Evolutionary conservation across 2,888 invertebrate species (phyloP).

Genomic region (Erebia aethiops): DNA sequence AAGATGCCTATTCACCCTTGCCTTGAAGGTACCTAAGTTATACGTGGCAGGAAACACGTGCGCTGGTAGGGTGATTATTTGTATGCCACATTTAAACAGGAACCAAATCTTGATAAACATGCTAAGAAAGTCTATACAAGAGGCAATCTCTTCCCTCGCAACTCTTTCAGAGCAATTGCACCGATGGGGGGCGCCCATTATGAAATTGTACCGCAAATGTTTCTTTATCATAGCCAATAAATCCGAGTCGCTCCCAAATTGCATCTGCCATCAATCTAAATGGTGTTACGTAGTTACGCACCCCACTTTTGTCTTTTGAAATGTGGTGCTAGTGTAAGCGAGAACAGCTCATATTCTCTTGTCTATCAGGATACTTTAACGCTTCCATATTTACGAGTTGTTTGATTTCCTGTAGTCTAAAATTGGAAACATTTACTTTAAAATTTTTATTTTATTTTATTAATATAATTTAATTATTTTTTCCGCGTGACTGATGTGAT

Average conservation of each 20-base stretch:
- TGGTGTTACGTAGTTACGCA: constrained; percentile 75
- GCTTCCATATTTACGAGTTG: too few species aligned
- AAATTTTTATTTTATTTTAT: too few species aligned
- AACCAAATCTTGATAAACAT: constrained; percentile 4
- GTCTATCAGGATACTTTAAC: too few species aligned
- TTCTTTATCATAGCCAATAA: constrained; percentile 75
- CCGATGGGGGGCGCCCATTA: constrained; percentile 50
- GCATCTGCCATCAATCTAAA: constrained; percentile 81
- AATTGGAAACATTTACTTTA: too few species aligned
- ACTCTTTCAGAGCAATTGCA: constrained; percentile 46
- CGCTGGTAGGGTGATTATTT: background rate
- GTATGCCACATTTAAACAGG: too few species aligned
- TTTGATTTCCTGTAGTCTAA: too few species aligned
- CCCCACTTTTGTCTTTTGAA: constrained; percentile 54
- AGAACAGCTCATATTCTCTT: too few species aligned
- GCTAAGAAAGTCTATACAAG: constrained; percentile 7
- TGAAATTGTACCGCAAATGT: constrained; percentile 60
- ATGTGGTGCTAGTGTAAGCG: constrained; percentile 46
- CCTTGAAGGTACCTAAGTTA: too few species aligned
- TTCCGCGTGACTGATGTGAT: too few species aligned
- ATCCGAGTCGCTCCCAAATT: constrained; percentile 78
- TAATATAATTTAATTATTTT: too few species aligned
- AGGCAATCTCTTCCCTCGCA: constrained; percentile 5
- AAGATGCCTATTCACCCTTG: too few species aligned
- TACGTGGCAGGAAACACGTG: too few species aligned